phyloP scores from a whole-genome alignment of 2,113 vertebrate species.

The Dasypus novemcinctus region DNA sequence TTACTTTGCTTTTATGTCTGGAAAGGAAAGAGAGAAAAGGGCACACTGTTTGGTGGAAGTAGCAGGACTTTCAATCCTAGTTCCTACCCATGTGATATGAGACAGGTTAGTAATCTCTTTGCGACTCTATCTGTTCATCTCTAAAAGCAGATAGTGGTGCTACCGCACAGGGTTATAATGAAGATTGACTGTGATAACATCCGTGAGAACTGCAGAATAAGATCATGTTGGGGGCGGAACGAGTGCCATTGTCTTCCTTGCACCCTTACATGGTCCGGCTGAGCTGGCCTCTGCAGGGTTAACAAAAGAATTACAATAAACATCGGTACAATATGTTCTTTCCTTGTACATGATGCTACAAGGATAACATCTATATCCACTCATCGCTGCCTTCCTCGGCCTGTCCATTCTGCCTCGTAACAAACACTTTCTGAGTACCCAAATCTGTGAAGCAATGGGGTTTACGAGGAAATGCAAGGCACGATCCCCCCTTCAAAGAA shows the following conservation, averaged over 20 bases:
- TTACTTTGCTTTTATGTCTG: conserved; percentile 1
- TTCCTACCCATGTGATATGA: background rate
- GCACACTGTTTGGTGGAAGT: background rate
- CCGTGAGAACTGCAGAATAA: background rate
- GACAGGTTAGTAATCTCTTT: background rate
- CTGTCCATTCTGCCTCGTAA: background rate
- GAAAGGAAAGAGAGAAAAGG: background rate
- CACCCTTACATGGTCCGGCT: background rate
- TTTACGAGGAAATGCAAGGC: background rate
- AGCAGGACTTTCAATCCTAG: background rate
- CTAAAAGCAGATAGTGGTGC: background rate
- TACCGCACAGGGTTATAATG: background rate
- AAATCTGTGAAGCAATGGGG: background rate
- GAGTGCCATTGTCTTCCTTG: background rate
- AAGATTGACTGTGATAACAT: background rate
- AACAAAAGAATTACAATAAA: background rate
- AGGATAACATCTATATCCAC: background rate
- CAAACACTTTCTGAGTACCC: background rate
- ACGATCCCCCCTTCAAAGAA: background rate
- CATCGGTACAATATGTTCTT: background rate
- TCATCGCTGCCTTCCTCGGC: background rate
- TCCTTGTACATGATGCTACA: background rate
- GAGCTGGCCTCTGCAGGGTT: background rate
- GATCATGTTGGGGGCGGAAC: background rate
- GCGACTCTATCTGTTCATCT: background rate